Conservation (phyloP, 2,113 vertebrate genomes). For the Nycticebus coucang region DNA sequence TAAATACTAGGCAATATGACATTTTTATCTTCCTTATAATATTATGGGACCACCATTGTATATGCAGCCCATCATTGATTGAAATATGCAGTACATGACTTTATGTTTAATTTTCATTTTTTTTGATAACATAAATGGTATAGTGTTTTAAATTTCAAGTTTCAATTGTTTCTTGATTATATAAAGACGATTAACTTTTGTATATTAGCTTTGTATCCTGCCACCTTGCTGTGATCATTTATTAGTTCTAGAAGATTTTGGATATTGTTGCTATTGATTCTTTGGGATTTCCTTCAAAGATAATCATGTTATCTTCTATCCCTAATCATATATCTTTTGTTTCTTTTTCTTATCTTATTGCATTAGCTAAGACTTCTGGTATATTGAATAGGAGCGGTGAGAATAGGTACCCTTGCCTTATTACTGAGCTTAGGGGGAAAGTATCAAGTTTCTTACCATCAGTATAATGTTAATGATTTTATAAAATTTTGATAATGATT, state of each 20-base stretch:
- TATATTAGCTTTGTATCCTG: neutral
- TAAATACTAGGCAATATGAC: neutral
- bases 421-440: neutral
- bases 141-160: neutral
- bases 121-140: neutral
- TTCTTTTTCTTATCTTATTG: neutral
- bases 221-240: neutral
- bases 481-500: too few species aligned
- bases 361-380: neutral
- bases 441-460: neutral
- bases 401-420: neutral
- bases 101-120: neutral
- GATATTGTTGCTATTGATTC: neutral
- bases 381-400: neutral
- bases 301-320: neutral
- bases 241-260: neutral
- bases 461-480: neutral
- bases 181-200: neutral
- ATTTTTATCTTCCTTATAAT: neutral
- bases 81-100: neutral
- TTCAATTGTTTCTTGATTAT: neutral
- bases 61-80: neutral
- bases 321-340: neutral
- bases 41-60: neutral
- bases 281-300: neutral